Percentiles rank a stretch among this genome's conserved stretches.
phyloP scores from a whole-genome alignment of 2,888 invertebrate species.

The Ganaspis brasiliensis region DNA sequence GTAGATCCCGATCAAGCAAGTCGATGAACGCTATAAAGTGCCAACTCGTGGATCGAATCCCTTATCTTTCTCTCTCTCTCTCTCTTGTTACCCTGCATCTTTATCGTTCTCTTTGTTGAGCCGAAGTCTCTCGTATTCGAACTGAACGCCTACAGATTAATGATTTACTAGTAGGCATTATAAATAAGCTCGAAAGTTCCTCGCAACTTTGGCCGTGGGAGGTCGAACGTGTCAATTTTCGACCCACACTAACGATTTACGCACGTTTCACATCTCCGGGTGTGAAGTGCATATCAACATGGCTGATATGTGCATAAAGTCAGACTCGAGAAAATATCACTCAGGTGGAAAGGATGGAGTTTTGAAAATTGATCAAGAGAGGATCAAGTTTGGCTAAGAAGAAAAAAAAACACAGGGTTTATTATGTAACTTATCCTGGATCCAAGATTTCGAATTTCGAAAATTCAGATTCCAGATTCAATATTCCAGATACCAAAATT shows the following conservation, averaged over 20 bases:
- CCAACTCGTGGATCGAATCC: constrained; percentile 44
- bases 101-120: constrained; percentile 34
- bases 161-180: constrained; percentile 70
- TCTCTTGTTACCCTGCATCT: constrained; percentile 26
- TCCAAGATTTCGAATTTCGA: too few species aligned
- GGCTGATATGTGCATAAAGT: constrained; percentile 1
- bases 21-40: constrained; percentile 30
- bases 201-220: constrained; percentile 46
- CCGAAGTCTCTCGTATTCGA: constrained; percentile 43
- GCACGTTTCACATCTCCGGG: constrained; percentile 2
- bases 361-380: too few species aligned
- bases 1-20: constrained; percentile 16
- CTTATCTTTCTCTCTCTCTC: constrained; percentile 41
- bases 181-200: constrained; percentile 65
- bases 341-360: background rate
- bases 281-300: constrained; percentile 27
- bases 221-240: constrained; percentile 71
- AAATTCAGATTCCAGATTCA: too few species aligned
- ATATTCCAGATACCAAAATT: too few species aligned
- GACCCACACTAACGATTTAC: constrained; percentile 63
- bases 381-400: too few species aligned
- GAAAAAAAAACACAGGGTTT: too few species aligned
- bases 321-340: background rate
- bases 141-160: constrained; percentile 62
- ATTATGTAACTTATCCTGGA: too few species aligned